These are phyloP conservation scores for Peromyscus nudipes DNA, from an alignment of 2,797 vertebrate species.

Conservation along the genomic window DNA sequence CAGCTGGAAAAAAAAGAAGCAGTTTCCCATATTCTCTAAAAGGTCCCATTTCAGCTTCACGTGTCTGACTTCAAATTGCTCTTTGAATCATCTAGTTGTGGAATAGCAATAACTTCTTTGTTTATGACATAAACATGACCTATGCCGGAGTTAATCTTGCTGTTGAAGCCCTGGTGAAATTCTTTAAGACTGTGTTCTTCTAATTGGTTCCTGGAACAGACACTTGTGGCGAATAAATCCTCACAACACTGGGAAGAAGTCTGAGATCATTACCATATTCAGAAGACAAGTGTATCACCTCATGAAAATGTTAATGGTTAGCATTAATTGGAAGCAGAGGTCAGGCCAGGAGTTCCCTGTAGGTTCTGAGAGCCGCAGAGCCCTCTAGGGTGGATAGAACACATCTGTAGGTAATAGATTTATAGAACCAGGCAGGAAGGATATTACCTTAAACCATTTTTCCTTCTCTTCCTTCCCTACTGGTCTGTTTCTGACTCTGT, in stretches of 20 bases:
- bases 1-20: background rate
- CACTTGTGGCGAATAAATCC: slow-evolving; percentile 70
- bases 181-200: slow-evolving; percentile 55
- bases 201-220: slow-evolving; percentile 68
- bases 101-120: slow-evolving; percentile 51
- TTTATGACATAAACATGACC: slow-evolving; percentile 49
- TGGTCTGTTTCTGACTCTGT: background rate
- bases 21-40: background rate
- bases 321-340: slow-evolving; percentile 74
- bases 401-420: slow-evolving; percentile 37
- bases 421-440: background rate
- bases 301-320: slow-evolving; percentile 75
- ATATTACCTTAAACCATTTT: background rate
- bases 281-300: slow-evolving; percentile 70
- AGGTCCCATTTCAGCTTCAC: background rate
- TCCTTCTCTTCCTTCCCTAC: background rate
- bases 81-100: slow-evolving; percentile 35
- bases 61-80: slow-evolving; percentile 14
- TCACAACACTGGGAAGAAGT: slow-evolving; percentile 61
- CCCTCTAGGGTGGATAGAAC: background rate
- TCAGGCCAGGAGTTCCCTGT: slow-evolving; percentile 33
- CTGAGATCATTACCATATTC: slow-evolving; percentile 74
- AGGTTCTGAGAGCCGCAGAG: background rate
- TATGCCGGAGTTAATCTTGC: slow-evolving; percentile 41
- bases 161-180: slow-evolving; percentile 44